These are phyloP conservation scores for Boloria euphrosyne DNA, from an alignment of 2,888 invertebrate species.

Conservation along the genomic window DNA sequence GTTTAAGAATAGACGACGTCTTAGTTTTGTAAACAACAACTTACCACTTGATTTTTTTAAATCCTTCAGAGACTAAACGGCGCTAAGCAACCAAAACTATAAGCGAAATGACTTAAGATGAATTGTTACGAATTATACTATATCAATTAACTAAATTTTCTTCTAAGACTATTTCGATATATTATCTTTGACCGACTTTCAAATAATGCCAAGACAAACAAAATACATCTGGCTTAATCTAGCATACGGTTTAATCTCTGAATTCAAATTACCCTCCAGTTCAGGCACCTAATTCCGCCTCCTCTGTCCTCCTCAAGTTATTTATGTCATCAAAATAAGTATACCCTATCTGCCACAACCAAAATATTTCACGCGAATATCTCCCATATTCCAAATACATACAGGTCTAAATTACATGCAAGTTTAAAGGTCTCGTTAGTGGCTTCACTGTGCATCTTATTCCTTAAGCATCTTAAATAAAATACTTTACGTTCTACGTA, in stretches of 20 bases:
- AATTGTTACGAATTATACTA: too few relatives aligned
- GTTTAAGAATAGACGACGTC: too few relatives aligned
- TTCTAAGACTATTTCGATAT: not conserved
- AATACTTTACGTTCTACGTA: slow-evolving; percentile 30
- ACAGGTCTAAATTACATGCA: slow-evolving; percentile 12
- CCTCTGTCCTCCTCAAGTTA: slow-evolving; percentile 36
- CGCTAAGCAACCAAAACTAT: too few relatives aligned
- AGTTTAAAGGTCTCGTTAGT: slow-evolving; percentile 1
- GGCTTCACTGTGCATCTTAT: slow-evolving; percentile 12
- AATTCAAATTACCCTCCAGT: slow-evolving; percentile 38
- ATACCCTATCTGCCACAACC: not conserved
- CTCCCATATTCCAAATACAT: slow-evolving; percentile 7
- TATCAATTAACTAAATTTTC: too few relatives aligned
- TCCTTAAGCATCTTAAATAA: slow-evolving; percentile 35
- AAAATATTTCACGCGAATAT: slow-evolving; percentile 15
- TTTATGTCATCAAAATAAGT: slow-evolving; percentile 33
- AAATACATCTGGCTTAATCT: slow-evolving; percentile 28
- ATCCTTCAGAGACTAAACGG: too few relatives aligned
- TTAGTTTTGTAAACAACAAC: too few relatives aligned
- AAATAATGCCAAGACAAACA: slow-evolving; percentile 17
- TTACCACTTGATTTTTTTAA: too few relatives aligned
- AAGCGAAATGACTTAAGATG: too few relatives aligned
- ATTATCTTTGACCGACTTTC: not conserved
- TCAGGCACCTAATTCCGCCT: slow-evolving; percentile 36
- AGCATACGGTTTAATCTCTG: slow-evolving; percentile 33